Base-by-base conservation (phyloP, 2,888 invertebrate genomes). In the Torymus texanus region DNA sequence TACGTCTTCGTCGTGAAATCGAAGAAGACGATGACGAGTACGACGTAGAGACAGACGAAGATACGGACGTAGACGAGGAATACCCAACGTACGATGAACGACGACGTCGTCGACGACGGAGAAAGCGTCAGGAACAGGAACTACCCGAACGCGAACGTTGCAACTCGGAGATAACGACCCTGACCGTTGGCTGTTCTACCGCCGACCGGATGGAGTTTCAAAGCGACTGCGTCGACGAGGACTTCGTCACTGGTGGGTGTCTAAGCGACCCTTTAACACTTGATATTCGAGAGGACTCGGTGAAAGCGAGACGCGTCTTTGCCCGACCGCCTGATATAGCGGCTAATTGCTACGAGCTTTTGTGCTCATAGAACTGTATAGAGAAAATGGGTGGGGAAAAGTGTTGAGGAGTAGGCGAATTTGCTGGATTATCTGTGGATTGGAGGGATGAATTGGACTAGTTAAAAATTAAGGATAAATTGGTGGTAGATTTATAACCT, bases 181-280 rank as follows among this genome's bases (percentile, higher is more conserved):
- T 95, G 82, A 94, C 94, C 85, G 94, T 95, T 76, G 95, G 95
- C 14, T 96, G 96, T 89, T 94, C 94, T 85, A 94, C 94, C 58
- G 92, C 92, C 80, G 95, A 95, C 89, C 94, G 94, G 80, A 94
- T 96, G 94, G 95, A 96, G 91, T 94, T 95, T 87, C 93, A 94
- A 86, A 94, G 94, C 56, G 94, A 93, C 82, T 96, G 95, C 91
- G 92, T 94, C 81, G 92, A 93, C 85, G 93, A 93, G 78, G 94
- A 94, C 85, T 94, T 94, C 85, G 92, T 95, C 83, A 94, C 94
- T 86, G 94, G 95, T 95, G 88, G 74, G 79, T 61, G 0, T 13
- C 16, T 53, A 56, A 16, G 12, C 10, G n/a, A n/a, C 11, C 16
- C 24, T 58, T 59, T 61, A 61, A 58, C 58, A 55, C 51, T 12